These are phyloP conservation scores for Andrena haemorrhoa DNA, from an alignment of 2,888 invertebrate species.

Conservation along the genomic window DNA sequence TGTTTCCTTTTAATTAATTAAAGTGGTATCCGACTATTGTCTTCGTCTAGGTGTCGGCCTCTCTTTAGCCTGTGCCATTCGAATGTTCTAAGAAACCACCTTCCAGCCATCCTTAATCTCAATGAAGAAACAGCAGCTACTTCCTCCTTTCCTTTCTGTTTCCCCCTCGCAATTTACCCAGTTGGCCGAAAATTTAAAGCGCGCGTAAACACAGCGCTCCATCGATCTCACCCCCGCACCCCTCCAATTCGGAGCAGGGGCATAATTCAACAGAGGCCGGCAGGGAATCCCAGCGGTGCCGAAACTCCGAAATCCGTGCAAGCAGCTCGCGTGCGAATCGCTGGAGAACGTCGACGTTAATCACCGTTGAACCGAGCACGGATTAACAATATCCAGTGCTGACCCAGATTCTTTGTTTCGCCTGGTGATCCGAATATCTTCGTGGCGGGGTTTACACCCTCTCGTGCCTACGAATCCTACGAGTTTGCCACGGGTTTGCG, in stretches of 20 bases:
- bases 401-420: conserved; percentile 64
- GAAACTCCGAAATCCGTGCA: conserved; percentile 51
- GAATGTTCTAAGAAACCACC: background rate
- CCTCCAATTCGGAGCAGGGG: conserved; percentile 20
- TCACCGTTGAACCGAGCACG: conserved; percentile 56
- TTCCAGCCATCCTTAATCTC: too few species aligned
- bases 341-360: conserved; percentile 50
- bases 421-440: conserved; percentile 34
- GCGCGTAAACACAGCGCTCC: conserved; percentile 37
- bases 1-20: conserved; percentile 45
- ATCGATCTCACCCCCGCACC: conserved; percentile 37
- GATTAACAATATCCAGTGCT: conserved; percentile 63
- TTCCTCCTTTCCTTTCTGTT: too few species aligned
- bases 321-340: conserved; percentile 47
- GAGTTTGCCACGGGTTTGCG: conserved; percentile 15
- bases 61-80: background rate
- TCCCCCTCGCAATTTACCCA: too few species aligned
- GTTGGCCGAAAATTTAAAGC: conserved; percentile 16
- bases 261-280: conserved; percentile 41
- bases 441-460: conserved; percentile 17
- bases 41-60: background rate
- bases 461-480: conserved; percentile 15
- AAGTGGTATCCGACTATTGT: conserved; percentile 17
- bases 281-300: conserved; percentile 34
- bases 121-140: too few species aligned